phyloP scores from a whole-genome alignment of 2,113 vertebrate genomes.

The Gymnobelideus leadbeateri region DNA sequence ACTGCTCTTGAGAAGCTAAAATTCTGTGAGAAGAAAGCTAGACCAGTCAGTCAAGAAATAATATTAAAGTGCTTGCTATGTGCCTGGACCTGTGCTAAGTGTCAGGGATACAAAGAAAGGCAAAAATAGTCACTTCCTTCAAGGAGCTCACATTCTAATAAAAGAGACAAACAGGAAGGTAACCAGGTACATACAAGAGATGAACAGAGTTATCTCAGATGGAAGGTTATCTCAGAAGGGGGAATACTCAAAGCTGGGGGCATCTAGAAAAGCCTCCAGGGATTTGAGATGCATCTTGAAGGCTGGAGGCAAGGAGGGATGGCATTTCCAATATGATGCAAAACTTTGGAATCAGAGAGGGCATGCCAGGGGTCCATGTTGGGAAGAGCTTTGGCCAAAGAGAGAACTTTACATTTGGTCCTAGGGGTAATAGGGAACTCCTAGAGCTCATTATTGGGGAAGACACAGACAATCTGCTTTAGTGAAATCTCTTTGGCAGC shows the following conservation, averaged over 20 bases:
- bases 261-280: neutral
- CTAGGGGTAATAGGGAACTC: neutral
- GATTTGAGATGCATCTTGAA: too few species aligned
- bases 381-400: neutral
- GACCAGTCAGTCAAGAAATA: neutral
- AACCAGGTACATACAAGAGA: neutral
- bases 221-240: neutral
- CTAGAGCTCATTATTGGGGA: neutral
- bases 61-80: neutral
- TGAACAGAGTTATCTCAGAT: neutral
- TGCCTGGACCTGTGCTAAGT: too few species aligned
- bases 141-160: neutral
- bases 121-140: neutral
- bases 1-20: too few species aligned
- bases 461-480: neutral
- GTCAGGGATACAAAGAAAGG: too few species aligned
- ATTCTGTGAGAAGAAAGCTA: neutral
- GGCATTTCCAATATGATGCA: too few species aligned
- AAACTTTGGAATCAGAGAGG: neutral
- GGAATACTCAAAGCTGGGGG: too few species aligned
- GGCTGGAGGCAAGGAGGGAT: too few species aligned
- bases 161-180: too few species aligned
- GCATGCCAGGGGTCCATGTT: neutral
- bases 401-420: neutral
- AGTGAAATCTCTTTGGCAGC: neutral